A percentile compares a stretch with the other conserved stretches of the same genome.
Conservation (phyloP, 2,888 invertebrate species). For the Patella pellucida region DNA sequence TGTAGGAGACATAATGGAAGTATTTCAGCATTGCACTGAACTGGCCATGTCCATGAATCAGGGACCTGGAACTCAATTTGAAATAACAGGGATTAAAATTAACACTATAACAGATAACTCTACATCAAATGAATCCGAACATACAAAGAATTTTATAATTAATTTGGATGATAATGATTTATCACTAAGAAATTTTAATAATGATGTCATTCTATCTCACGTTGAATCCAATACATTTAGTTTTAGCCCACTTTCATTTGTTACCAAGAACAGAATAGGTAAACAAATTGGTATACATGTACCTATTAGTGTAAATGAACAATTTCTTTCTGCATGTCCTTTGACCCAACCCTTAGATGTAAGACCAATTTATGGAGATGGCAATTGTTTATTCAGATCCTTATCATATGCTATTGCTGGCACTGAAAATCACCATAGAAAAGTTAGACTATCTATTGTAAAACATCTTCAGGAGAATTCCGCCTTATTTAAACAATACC, state of each 20-base stretch:
- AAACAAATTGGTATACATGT: too few species aligned
- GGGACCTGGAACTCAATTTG: not conserved
- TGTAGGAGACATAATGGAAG: not conserved
- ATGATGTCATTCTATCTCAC: too few species aligned
- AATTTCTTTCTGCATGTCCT: not conserved
- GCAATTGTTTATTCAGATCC: not conserved
- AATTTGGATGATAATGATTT: too few species aligned
- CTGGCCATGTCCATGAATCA: not conserved
- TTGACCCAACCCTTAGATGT: not conserved
- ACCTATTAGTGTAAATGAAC: too few species aligned
- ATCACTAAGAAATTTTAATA: too few species aligned
- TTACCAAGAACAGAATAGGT: too few species aligned
- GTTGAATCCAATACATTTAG: too few species aligned
- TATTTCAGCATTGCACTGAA: not conserved
- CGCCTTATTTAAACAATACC: not conserved
- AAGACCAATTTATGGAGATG: not conserved
- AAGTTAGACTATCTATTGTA: not conserved
- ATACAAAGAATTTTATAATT: too few species aligned
- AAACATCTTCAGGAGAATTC: not conserved
- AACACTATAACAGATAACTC: not conserved
- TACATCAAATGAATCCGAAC: too few species aligned
- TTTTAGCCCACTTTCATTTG: too few species aligned
- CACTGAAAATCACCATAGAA: not conserved
- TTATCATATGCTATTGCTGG: not conserved
- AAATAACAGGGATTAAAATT: not conserved